Evolutionary conservation across 1,140 invertebrate genomes (phyloP).

Genomic region (Hyles euphorbiae): DNA sequence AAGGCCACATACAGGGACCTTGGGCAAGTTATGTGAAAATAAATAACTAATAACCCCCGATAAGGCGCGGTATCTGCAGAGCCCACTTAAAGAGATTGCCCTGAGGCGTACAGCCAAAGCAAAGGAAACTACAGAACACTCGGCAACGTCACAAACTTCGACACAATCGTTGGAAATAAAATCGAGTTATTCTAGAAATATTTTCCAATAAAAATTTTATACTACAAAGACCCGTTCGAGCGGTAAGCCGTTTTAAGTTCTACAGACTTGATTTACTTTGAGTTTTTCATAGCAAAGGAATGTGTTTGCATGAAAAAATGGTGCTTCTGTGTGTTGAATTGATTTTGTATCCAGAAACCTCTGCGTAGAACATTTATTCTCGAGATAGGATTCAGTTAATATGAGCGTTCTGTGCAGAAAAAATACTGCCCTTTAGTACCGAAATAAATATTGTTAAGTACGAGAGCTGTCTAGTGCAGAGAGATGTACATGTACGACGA

Average conservation of each 20-base stretch:
- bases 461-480: constrained; percentile 6
- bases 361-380: constrained; percentile 17
- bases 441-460: constrained; percentile 22
- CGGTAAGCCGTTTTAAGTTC: too few relatives aligned
- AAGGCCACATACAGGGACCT: constrained; percentile 20
- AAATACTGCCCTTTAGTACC: constrained; percentile 20
- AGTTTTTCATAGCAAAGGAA: too few relatives aligned
- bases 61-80: constrained; percentile 18
- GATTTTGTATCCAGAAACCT: too few relatives aligned
- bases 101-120: constrained; percentile 15
- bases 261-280: too few relatives aligned
- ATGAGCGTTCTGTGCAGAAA: constrained; percentile 30
- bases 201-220: too few relatives aligned
- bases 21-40: constrained; percentile 19
- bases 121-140: too few relatives aligned
- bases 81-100: constrained; percentile 38
- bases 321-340: too few relatives aligned
- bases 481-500: constrained; percentile 3
- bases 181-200: too few relatives aligned
- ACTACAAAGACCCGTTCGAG: too few relatives aligned
- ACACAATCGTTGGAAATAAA: too few relatives aligned
- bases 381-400: constrained; percentile 31
- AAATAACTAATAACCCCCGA: constrained; percentile 38
- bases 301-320: too few relatives aligned
- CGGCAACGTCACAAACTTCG: too few relatives aligned